Base-by-base conservation (phyloP, 2,888 invertebrate genomes). In the Ochlodes sylvanus region DNA sequence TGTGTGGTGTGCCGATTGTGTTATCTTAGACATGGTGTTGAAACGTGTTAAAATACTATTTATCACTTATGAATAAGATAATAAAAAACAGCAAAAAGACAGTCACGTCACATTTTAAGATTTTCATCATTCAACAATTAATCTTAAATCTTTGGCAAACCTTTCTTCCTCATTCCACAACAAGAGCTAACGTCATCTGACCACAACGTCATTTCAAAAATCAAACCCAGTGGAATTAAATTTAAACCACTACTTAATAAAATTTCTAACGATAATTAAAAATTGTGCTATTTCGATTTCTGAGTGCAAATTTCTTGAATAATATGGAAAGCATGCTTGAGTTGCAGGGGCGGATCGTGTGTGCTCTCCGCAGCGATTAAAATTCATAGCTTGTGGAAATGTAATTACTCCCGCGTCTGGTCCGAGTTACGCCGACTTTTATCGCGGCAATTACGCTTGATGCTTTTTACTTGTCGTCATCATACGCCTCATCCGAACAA, bases 311-410 rank as follows among this genome's bases (percentile, higher is more conserved):
- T 63, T 63, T 63, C 63, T 63, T 63, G 38, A 62, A 62, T 62
- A 63, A 55, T 63, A 44, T 38, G 21, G 21, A 42, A 41, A 41
- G 54, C 42, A 44, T 54, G 54, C 42, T 44, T 42, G 55, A 50
- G 44, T 38, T 34, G 27, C n/a, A 57, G 64, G 60, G 63, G 64
- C 15, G 41, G 41, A 50, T 65, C 57, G 32, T 72, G 56, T 64
- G 47, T 54, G 64, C 50, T n/a, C 14, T 55, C 62, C 41, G 77
- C 73, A 81, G 83, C 87, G 85, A 89, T 92, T 92, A 87, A 89
- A 90, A 92, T 91, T 91, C 92, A 91, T 88, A 91, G 86, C 85
- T 80, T 81, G 91, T 89, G 90, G 87, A 89, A 89, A 89, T 86
- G 87, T 89, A 90, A 92, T 91, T 91, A 89, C 89, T 87, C 84